Conservation (phyloP, 2,113 vertebrate genomes). For the Tinamus guttatus region DNA sequence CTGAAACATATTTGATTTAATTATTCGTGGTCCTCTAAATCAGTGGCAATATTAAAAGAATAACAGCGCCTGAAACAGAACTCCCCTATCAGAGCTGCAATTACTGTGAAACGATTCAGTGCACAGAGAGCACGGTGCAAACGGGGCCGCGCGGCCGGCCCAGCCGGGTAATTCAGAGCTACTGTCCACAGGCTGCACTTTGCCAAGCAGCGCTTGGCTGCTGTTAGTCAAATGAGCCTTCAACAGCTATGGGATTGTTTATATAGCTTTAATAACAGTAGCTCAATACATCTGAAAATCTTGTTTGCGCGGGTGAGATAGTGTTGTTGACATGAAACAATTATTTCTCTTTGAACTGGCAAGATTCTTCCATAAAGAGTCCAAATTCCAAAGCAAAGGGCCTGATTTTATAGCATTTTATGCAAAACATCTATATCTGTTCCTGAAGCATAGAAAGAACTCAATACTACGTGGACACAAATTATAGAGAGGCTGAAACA, state of each 20-base stretch:
- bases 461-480: neutral
- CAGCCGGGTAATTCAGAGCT: neutral
- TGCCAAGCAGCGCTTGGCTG: neutral
- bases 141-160: neutral
- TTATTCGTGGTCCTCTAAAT: neutral
- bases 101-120: constrained; percentile 12
- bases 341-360: neutral
- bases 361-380: neutral
- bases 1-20: neutral
- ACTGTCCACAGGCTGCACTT: neutral
- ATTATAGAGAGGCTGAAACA: constrained; percentile 15
- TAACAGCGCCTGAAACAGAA: constrained; percentile 12
- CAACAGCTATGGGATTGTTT: neutral
- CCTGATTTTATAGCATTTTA: neutral
- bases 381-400: neutral
- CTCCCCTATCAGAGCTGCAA: constrained; percentile 38
- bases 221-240: neutral
- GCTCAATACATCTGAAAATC: neutral
- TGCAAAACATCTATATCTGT: neutral
- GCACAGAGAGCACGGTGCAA: neutral
- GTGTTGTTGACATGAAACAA: neutral
- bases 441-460: neutral
- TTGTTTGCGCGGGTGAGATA: neutral
- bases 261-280: neutral
- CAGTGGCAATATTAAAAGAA: neutral